Conservation (phyloP, 2,888 invertebrate genomes). For the Heteromyza rotundicornis region DNA sequence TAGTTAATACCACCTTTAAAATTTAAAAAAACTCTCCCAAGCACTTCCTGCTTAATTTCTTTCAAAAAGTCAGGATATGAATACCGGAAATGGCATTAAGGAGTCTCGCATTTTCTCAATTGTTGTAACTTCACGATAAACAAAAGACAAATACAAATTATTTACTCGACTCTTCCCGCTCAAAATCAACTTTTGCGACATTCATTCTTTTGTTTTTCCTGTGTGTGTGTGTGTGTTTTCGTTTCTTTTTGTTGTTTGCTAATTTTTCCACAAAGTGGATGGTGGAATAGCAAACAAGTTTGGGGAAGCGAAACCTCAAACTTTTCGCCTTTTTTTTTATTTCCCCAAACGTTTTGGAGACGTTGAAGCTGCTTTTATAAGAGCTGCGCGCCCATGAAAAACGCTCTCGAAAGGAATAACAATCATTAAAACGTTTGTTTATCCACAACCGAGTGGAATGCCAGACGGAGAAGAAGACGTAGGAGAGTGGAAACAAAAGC, state of each 20-base stretch:
- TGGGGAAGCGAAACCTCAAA: too few species aligned
- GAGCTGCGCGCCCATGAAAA: slow-evolving; percentile 27
- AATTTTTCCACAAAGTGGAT: slow-evolving; percentile 20
- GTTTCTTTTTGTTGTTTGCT: slow-evolving; percentile 13
- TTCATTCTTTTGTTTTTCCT: slow-evolving; percentile 5
- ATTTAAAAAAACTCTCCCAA: background rate
- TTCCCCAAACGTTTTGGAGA: too few species aligned
- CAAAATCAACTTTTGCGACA: slow-evolving; percentile 7
- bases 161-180: slow-evolving; percentile 13
- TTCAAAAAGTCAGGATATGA: background rate
- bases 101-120: too few species aligned
- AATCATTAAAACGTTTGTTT: slow-evolving; percentile 50
- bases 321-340: too few species aligned
- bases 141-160: slow-evolving; percentile 25
- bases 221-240: slow-evolving; percentile 9
- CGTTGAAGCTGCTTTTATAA: slow-evolving; percentile 7
- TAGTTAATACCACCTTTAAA: too few species aligned
- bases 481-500: slow-evolving; percentile 37
- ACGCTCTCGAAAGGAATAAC: slow-evolving; percentile 47
- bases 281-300: too few species aligned
- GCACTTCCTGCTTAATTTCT: background rate
- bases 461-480: slow-evolving; percentile 18
- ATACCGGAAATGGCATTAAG: background rate
- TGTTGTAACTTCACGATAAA: slow-evolving; percentile 16
- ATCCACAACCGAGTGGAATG: slow-evolving; percentile 24